phyloP scores from a whole-genome alignment of 2,113 vertebrate genomes.

The Asarcornis scutulata region DNA sequence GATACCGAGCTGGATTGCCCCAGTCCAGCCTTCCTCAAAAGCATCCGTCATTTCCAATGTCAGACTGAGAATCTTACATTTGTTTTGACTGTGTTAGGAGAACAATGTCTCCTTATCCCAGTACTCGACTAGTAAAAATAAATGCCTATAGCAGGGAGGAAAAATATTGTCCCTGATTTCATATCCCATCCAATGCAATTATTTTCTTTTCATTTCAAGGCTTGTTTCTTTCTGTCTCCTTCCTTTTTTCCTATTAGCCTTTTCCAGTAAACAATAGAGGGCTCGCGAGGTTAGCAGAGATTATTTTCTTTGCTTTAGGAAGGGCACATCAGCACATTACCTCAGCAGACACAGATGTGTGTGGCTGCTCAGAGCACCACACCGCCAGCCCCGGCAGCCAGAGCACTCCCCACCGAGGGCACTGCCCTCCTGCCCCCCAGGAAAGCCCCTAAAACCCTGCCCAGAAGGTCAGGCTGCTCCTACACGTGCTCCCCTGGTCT shows the following conservation, averaged over 20 bases:
- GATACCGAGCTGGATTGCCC: slow-evolving; percentile 56
- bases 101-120: slow-evolving; percentile 64
- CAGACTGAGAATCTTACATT: slow-evolving; percentile 43
- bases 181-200: slow-evolving; percentile 53
- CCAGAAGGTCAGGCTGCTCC: neutral
- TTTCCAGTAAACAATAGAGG: neutral
- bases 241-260: neutral
- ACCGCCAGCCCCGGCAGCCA: neutral
- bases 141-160: slow-evolving; percentile 43
- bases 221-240: slow-evolving; percentile 5
- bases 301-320: neutral
- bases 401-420: neutral
- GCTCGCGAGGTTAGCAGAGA: neutral
- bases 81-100: slow-evolving; percentile 55
- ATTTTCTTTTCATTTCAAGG: slow-evolving; percentile 50
- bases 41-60: slow-evolving; percentile 42
- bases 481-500: neutral
- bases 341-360: neutral
- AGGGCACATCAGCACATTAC: neutral
- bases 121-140: slow-evolving; percentile 60
- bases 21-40: slow-evolving; percentile 42
- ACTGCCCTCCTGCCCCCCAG: neutral
- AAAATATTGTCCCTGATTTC: slow-evolving; percentile 59
- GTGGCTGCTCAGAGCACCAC: neutral
- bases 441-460: neutral